These are phyloP conservation scores for Hemiscyllium ocellatum DNA, from an alignment of 2,113 vertebrate genomes.

Conservation along the genomic window DNA sequence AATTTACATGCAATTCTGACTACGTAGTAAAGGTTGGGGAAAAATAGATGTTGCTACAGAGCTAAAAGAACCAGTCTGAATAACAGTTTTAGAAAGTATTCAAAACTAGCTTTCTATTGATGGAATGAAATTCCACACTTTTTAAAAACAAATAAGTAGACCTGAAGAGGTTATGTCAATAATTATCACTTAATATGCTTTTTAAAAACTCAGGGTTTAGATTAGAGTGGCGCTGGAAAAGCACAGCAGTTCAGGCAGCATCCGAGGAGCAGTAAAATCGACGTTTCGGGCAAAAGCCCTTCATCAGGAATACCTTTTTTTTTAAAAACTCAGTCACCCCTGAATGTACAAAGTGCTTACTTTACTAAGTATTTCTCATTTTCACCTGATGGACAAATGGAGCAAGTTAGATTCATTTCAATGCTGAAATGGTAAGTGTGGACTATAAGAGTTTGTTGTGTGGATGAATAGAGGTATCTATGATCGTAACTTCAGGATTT, in stretches of 20 bases:
- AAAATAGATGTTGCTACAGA: not conserved
- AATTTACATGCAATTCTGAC: not conserved
- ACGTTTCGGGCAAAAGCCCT: too few species aligned
- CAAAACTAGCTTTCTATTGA: not conserved
- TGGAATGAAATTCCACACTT: not conserved
- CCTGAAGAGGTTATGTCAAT: not conserved
- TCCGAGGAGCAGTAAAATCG: too few species aligned
- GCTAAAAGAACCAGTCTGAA: not conserved
- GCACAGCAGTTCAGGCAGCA: too few species aligned
- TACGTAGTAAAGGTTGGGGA: not conserved
- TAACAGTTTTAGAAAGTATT: not conserved
- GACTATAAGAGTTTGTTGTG: not conserved
- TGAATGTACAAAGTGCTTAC: not conserved
- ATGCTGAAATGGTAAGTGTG: not conserved
- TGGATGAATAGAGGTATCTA: not conserved
- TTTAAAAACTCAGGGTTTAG: not conserved
- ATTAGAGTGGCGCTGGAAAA: too few species aligned
- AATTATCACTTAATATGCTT: not conserved
- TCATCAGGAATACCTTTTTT: not conserved
- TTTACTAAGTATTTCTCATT: not conserved
- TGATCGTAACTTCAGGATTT: not conserved
- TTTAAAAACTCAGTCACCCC: not conserved
- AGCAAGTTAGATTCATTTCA: not conserved
- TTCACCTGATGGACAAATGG: not conserved
- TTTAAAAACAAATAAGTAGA: not conserved